Percentiles rank a stretch among this genome's conserved stretches.
These are phyloP conservation scores for Pocillopora grandis DNA, from an alignment of 92 coral and sea anemone species.

Conservation along the genomic window DNA sequence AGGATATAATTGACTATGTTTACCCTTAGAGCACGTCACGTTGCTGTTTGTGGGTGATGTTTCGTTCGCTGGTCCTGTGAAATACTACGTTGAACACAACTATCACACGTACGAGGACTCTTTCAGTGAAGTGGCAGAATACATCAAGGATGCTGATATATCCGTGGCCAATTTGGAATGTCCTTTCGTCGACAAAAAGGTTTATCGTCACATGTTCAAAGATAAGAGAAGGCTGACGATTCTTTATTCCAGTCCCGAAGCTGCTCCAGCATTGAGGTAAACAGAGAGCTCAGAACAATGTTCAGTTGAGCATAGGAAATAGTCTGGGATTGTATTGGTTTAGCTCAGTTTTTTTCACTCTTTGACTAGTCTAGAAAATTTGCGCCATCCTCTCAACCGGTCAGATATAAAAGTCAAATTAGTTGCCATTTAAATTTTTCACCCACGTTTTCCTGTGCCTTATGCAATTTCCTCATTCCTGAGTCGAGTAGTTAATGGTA, in stretches of 20 bases:
- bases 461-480: too few species aligned
- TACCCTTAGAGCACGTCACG: constrained; percentile 8
- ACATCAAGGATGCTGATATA: constrained; percentile 40
- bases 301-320: too few species aligned
- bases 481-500: too few species aligned
- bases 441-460: too few species aligned
- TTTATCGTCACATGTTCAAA: constrained; percentile 9
- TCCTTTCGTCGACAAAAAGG: constrained; percentile 37
- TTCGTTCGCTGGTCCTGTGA: constrained; percentile 49
- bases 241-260: constrained; percentile 34
- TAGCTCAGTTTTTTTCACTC: too few species aligned
- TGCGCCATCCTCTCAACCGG: too few species aligned
- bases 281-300: too few species aligned
- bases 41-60: constrained; percentile 52
- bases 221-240: constrained; percentile 6
- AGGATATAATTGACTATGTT: not conserved
- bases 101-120: constrained; percentile 55
- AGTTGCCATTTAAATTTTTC: too few species aligned
- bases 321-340: too few species aligned
- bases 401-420: too few species aligned
- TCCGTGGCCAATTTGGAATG: constrained; percentile 48
- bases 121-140: constrained; percentile 35
- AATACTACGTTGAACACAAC: constrained; percentile 35
- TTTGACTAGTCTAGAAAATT: too few species aligned
- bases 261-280: constrained; percentile 51